Conservation (phyloP, 2,888 invertebrate species). For the Euproctis similis region DNA sequence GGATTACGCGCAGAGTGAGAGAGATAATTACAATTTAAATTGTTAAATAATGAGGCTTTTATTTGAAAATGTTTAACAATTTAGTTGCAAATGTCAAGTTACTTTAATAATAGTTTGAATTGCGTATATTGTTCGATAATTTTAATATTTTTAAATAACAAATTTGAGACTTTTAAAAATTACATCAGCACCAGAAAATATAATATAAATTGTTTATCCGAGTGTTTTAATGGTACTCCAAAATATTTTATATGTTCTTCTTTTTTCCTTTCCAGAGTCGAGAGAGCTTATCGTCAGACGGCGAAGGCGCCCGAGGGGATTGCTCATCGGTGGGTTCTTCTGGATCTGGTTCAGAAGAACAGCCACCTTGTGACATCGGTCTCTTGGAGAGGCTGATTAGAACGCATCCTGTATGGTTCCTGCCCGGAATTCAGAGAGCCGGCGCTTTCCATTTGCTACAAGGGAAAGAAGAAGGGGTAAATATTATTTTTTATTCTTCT, state of each 20-base stretch:
- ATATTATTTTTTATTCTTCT: no score
- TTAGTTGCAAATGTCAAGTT: no score
- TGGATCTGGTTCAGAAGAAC: constrained; percentile 77
- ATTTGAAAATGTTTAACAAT: constrained; percentile 7
- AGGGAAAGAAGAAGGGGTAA: constrained; percentile 93
- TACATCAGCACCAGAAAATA: no score
- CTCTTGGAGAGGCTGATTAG: constrained; percentile 90
- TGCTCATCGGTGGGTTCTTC: constrained; percentile 74
- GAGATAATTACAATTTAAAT: constrained; percentile 6
- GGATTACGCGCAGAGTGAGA: constrained; percentile 3
- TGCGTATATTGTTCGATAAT: no score
- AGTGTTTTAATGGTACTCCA: no score
- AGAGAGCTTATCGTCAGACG: constrained; percentile 81
- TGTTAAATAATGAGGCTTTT: constrained; percentile 5
- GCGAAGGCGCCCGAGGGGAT: constrained; percentile 76
- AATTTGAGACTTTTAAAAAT: no score
- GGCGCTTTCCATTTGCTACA: constrained; percentile 96
- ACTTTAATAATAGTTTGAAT: no score
- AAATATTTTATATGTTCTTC: no score
- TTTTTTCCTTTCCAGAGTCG: constrained; percentile 69
- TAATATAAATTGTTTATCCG: no score
- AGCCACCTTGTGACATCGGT: constrained; percentile 88
- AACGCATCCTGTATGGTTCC: constrained; percentile 96
- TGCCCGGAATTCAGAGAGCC: constrained; percentile 93
- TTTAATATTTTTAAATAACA: no score